Percentiles rank a stretch among this genome's conserved stretches.
Evolutionary conservation across 2,888 invertebrate genomes (phyloP).

Genomic region (Colostygia pectinataria): DNA sequence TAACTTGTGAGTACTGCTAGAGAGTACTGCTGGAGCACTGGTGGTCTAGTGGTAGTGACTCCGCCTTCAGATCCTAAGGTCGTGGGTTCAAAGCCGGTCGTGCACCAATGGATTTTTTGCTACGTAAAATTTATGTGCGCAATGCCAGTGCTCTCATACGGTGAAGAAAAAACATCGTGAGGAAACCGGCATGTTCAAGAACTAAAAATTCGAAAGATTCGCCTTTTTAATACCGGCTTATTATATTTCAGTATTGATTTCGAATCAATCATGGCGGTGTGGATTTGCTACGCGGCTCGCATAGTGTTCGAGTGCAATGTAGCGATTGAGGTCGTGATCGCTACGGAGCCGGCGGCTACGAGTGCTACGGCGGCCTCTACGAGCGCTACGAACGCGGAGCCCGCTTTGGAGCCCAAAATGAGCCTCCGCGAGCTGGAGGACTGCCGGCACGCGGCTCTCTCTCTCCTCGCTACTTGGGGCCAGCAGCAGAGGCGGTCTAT

Average conservation of each 20-base stretch:
- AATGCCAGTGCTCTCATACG: no score
- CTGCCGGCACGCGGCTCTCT: constrained; percentile 12
- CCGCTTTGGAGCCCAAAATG: no score
- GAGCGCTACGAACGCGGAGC: neutral
- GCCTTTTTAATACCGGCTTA: no score
- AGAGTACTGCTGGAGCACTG: no score
- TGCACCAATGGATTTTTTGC: no score
- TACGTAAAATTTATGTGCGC: no score
- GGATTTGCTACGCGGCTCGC: constrained; percentile 62
- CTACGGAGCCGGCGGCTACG: constrained; percentile 1
- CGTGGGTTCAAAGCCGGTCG: no score
- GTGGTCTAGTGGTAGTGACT: no score
- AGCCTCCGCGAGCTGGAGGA: constrained; percentile 15
- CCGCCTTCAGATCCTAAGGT: no score
- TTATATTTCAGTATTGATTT: constrained; percentile 48
- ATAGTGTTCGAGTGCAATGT: constrained; percentile 16
- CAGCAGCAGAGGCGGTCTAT: constrained; percentile 50
- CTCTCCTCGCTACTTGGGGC: constrained; percentile 46
- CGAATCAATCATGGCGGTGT: constrained; percentile 58
- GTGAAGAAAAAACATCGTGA: no score
- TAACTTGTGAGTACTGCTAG: constrained; percentile 52
- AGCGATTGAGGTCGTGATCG: neutral
- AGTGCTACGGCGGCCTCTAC: neutral
- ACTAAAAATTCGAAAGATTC: no score
- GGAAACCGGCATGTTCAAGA: no score